phyloP scores from a whole-genome alignment of 2,888 invertebrate genomes.

The Parascotia fuliginaria region DNA sequence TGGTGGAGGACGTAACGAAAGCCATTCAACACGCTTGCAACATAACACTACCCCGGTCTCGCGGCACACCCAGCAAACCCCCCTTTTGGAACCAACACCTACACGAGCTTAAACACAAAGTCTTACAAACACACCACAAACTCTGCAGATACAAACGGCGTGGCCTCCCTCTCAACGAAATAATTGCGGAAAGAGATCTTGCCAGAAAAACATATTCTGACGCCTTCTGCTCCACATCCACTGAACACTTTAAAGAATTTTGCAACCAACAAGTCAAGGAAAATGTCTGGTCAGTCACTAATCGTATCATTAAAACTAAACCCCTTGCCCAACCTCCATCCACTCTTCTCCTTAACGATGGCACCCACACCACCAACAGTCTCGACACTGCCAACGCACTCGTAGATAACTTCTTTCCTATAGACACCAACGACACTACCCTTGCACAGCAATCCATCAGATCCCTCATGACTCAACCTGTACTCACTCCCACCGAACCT shows the following conservation, averaged over 20 bases:
- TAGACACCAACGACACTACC: slow-evolving; percentile 11
- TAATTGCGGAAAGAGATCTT: neutral
- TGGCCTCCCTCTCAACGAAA: neutral
- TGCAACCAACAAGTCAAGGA: neutral
- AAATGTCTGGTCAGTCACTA: neutral
- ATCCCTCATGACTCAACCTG: neutral
- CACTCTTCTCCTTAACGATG: slow-evolving; percentile 13
- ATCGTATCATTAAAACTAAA: slow-evolving; percentile 17
- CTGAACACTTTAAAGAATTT: neutral
- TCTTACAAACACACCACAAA: slow-evolving; percentile 1
- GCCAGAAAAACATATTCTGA: neutral
- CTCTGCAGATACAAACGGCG: neutral
- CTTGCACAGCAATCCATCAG: neutral
- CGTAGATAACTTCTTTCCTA: slow-evolving; percentile 25
- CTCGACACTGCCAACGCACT: slow-evolving; percentile 19
- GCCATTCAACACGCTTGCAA: neutral
- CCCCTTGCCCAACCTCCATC: slow-evolving; percentile 21
- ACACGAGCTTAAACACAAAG: neutral
- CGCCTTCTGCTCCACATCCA: neutral
- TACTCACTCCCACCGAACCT: neutral
- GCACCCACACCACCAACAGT: slow-evolving; percentile 9
- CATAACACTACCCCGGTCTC: neutral
- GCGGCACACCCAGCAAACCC: neutral
- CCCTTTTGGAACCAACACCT: neutral
- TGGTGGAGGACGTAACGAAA: neutral